Evolutionary conservation across 2,797 vertebrate genomes (phyloP).

Genomic region (Sebastes aleutianus): DNA sequence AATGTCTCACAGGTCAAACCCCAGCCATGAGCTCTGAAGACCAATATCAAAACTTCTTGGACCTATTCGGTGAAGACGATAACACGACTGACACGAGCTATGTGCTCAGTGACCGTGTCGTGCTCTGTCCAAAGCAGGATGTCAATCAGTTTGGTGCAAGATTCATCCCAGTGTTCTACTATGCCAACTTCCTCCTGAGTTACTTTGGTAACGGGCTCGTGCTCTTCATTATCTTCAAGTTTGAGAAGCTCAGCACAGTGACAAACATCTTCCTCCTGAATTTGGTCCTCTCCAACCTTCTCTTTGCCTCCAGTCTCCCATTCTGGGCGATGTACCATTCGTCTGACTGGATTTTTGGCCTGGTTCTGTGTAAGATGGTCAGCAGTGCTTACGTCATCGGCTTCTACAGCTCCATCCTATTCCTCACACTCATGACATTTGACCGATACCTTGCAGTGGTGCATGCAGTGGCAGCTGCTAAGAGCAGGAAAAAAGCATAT

Average conservation of each 20-base stretch:
- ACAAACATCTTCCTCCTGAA: slow-evolving; percentile 86
- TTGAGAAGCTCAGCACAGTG: slow-evolving; percentile 80
- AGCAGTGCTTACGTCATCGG: slow-evolving; percentile 80
- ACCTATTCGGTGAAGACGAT: rapidly evolving
- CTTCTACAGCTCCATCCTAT: slow-evolving; percentile 86
- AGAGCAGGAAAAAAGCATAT: slow-evolving; percentile 68
- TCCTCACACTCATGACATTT: slow-evolving; percentile 85
- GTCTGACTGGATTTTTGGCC: slow-evolving; percentile 81
- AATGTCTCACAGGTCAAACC: slow-evolving; percentile 24
- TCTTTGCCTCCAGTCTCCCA: slow-evolving; percentile 81
- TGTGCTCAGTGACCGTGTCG: neutral
- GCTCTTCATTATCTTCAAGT: slow-evolving; percentile 80
- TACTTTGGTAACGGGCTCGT: slow-evolving; percentile 82
- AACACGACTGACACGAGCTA: neutral
- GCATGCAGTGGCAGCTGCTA: slow-evolving; percentile 77
- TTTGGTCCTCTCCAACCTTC: slow-evolving; percentile 82
- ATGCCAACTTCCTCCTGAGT: slow-evolving; percentile 78
- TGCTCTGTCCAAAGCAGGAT: slow-evolving; percentile 46
- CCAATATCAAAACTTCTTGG: rapidly evolving
- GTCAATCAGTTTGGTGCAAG: slow-evolving; percentile 73
- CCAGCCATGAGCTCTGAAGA: slow-evolving; percentile 23
- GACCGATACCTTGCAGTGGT: slow-evolving; percentile 86
- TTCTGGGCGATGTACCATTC: slow-evolving; percentile 82
- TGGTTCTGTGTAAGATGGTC: slow-evolving; percentile 77
- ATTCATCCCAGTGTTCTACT: slow-evolving; percentile 80